Percentiles rank a stretch among this genome's conserved stretches.
phyloP scores from a whole-genome alignment of 2,113 vertebrate species.

The Vulpes vulpes region DNA sequence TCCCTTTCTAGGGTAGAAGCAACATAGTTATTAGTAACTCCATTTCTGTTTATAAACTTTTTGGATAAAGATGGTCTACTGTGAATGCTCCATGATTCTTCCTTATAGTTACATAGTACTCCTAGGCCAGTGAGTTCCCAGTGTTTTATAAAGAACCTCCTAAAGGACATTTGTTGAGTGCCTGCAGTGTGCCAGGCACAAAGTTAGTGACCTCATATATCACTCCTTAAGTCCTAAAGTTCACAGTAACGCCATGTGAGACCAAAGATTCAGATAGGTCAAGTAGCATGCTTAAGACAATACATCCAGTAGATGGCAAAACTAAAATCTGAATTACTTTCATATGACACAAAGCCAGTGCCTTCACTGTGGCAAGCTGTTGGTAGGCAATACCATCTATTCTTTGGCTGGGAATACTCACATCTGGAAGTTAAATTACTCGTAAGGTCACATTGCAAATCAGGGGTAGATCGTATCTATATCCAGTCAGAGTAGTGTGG shows the following conservation, averaged over 20 bases:
- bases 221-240: background rate
- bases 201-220: background rate
- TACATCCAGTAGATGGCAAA: background rate
- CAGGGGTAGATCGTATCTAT: background rate
- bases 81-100: background rate
- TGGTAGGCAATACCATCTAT: background rate
- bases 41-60: background rate
- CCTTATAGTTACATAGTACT: background rate
- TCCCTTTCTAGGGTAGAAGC: background rate
- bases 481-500: background rate
- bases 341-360: background rate
- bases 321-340: background rate
- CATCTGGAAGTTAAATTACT: background rate
- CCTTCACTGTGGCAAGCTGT: background rate
- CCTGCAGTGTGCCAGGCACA: background rate
- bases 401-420: background rate
- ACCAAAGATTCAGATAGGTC: background rate
- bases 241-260: background rate
- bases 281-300: background rate
- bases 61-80: background rate
- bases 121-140: background rate
- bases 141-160: background rate
- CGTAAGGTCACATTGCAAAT: constrained; percentile 5
- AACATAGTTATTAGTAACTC: background rate
- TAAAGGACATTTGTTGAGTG: background rate